Base-by-base conservation (phyloP, 2,113 vertebrate genomes). In the Lophotis ruficrista region DNA sequence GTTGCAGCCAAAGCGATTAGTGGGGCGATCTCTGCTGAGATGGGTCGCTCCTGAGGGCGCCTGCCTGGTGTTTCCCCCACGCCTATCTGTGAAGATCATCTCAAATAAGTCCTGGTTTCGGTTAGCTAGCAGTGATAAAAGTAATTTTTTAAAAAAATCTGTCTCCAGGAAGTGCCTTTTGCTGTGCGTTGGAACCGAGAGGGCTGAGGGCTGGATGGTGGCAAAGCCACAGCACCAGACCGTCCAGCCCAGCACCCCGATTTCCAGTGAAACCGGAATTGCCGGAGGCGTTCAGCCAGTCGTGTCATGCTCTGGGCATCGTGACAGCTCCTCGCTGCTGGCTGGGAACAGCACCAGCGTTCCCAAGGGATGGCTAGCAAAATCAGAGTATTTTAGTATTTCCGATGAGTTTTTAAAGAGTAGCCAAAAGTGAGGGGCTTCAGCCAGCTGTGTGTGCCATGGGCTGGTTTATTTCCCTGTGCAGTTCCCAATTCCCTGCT, bases 281-380 rank as follows among this genome's bases (percentile, higher is more conserved):
- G 68, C 92, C 47, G 38, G 79, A 57, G 86, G 86, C 43, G 0
- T n/a, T 4, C 50, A 80, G 76, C 64, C 2, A 41, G 62, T 65
- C 71, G 0, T 81, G 69, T 93, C 93, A 92, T 45, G 72, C 89
- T 83, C 69, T 75, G 89, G 91, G 94, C 91, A 64, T 89, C 91
- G 93, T 71, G 91, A 87, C 91, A 95, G 81, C 91, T 71, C 60
- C 93, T 86, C 37, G 1, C 51, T 81, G 64, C 95, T 87, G 91
- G 4, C 87, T 77, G 77, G 91, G 93, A 96, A 80, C 89, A 83
- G 81, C 37, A 69, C 76, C 20, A 20, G 76, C 8, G 4, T 12
- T 93, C 91, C 89, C 94, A 12, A 30, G 77, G 91, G 87, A 62
- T 12, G 61, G 83, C 83, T 70, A 78, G 86, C 56, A 78, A 91